Percentiles rank a stretch among this genome's conserved stretches.
Evolutionary conservation across 2,113 vertebrate species (phyloP).

Genomic region (Brachypteracias leptosomus): DNA sequence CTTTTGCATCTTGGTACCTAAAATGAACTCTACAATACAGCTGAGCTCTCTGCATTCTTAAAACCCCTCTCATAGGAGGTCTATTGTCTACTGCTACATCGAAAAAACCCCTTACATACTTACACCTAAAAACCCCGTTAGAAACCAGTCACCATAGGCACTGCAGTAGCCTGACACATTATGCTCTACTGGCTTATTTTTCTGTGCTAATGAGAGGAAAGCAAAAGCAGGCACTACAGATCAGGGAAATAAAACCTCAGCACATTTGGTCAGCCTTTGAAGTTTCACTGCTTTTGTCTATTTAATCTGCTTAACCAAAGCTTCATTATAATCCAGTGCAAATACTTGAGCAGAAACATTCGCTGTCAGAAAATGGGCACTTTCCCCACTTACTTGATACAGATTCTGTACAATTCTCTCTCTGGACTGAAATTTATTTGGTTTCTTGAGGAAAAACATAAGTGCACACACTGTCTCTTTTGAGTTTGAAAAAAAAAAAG

Average conservation of each 20-base stretch:
- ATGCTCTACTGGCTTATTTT: slow-evolving; percentile 2
- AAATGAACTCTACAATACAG: not conserved
- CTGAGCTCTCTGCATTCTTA: not conserved
- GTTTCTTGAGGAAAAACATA: not conserved
- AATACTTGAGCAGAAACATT: slow-evolving; percentile 45
- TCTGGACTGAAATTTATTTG: not conserved
- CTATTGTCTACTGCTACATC: not conserved
- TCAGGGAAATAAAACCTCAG: slow-evolving; percentile 21
- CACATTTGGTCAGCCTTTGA: slow-evolving; percentile 46
- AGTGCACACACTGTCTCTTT: not conserved
- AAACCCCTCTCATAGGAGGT: not conserved
- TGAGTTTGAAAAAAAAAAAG: not conserved
- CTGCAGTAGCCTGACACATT: not conserved
- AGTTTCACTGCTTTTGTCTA: slow-evolving; percentile 65
- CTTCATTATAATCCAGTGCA: slow-evolving; percentile 64
- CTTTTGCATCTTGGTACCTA: not conserved
- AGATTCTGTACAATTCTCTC: not conserved
- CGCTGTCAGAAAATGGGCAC: not conserved
- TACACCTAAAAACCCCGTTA: not conserved
- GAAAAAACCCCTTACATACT: not conserved
- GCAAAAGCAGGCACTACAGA: slow-evolving; percentile 22
- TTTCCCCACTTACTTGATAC: not conserved
- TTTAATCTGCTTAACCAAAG: slow-evolving; percentile 76
- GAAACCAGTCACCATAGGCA: not conserved
- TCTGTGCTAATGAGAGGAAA: slow-evolving; percentile 27